Evolutionary conservation across 2,888 invertebrate species (phyloP), one percentile per base, ranked within the genome.

Genomic region (Agrotis puta): DNA sequence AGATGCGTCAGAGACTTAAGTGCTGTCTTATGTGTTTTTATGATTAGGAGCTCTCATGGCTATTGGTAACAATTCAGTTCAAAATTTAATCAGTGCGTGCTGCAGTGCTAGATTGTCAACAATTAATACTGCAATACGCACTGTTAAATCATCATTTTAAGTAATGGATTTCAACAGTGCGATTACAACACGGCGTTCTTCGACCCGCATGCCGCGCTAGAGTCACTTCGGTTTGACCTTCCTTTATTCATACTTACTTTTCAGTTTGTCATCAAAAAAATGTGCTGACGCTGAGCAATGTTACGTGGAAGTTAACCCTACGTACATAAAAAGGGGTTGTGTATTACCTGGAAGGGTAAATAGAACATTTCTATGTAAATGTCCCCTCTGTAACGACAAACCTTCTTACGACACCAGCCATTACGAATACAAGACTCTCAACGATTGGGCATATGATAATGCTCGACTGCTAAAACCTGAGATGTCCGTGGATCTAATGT

Each of bases 351-450:
- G 81, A 39, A 86, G 85, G 75, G 54, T 92, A 70, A 93, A 92
- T 72, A 89, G 88, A 79, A 93, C 92, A 72, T 93, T 93, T 85
- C 83, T 89, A 82, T 95, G 94, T 85, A 94, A 93, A 88, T 95
- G 94, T 80, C 92, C 91, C 51, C 81, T 94, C 48, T 94, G 94
- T 82, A 94, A 94, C 84, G 91, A 94, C 83, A 94, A 93, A 85
- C 90, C 92, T 70, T 87, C 89, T 22, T 78, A 84, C 62, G 90
- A 92, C 59, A 64, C 75, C 66, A 77, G 82, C 65, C 89, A 89
- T 85, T 94, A 91, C 79, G 87, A 90, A 54, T 94, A 94, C 83
- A 85, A 80, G 59, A 87, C 81, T 63, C 61, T 91, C 63, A 82
- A 78, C 63, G 93, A 94, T 85, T 94, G 94, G 94, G 86, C 89